phyloP scores from a whole-genome alignment of 2,113 vertebrate genomes.

The Micromys minutus region DNA sequence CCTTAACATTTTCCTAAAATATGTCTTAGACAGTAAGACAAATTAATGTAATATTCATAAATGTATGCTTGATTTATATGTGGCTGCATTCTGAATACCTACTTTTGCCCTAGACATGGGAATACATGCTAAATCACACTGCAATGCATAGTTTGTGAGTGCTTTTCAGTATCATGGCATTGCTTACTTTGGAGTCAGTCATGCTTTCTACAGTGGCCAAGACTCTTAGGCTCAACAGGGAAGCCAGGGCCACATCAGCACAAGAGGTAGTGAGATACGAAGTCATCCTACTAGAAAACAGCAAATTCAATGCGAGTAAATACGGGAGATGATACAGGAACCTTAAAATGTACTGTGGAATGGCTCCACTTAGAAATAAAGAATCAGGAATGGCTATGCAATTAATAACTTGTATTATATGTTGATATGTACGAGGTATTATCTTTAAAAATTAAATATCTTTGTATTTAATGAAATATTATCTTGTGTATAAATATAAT shows the following conservation, averaged over 20 bases:
- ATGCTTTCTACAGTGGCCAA: neutral
- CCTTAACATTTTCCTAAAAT: conserved; percentile 27
- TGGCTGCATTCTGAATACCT: conserved; percentile 14
- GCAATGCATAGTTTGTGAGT: neutral
- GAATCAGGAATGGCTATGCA: neutral
- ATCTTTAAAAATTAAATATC: conserved; percentile 39
- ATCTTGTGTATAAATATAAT: neutral
- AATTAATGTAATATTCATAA: neutral
- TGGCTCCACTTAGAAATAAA: conserved; percentile 36
- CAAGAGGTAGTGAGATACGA: neutral
- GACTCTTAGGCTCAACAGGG: neutral
- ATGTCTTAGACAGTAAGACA: neutral
- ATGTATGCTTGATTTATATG: conserved; percentile 46
- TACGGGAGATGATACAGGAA: neutral
- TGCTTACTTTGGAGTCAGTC: conserved; percentile 50
- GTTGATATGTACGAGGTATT: neutral
- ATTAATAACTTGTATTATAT: conserved; percentile 2
- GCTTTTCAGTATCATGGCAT: neutral
- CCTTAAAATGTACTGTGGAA: neutral
- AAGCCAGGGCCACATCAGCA: neutral
- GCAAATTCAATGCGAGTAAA: neutral
- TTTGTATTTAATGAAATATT: conserved; percentile 37
- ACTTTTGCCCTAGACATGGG: neutral
- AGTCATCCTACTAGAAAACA: neutral
- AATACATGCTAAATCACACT: neutral